Evolutionary conservation across 30 jellyfish, hydroid and myxozoan species (phyloP), one percentile per base, ranked within the genome.

Genomic region (Cassiopea xamachana): DNA sequence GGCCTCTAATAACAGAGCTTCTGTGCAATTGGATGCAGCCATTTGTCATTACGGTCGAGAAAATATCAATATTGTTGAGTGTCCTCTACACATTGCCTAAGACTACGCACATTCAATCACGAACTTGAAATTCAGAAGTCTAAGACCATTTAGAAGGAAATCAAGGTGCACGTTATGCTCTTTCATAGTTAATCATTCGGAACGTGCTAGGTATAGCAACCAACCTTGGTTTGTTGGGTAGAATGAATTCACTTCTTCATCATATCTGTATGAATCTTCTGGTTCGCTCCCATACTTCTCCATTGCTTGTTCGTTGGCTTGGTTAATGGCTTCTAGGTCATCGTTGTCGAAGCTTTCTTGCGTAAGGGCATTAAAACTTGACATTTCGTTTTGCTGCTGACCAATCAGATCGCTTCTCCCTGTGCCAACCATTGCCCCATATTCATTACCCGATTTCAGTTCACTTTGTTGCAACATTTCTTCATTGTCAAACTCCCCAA

Each of bases 401-500:
- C 80, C 84, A 2, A 82, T 14, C 45, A 77, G n/a, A 55, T 69
- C 93, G 59, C 95, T 88, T 47, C 90, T 78, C 18, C 88, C 71
- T 14, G 49, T 71, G 16, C 90, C 95, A 44, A 62, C 48, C 19
- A 76, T 64, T 71, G 72, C 85, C 46, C 81, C 90, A 13, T 87
- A 82, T 7, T 71, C 80, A 13, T 74, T 75, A 15, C 77, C 94
- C 14, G 51, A 60, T 49, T 43, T 79, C 51, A 68, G 81, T 71
- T 88, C 89, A 46, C 95, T 88, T 19, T 88, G 84, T 58, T 55
- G 58, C 51, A 48, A 14, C 8, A 88, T 88, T 61, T 88, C 95
- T 2, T 88, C 90, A 51, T 88, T 79, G 82, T 88, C 95, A 67
- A 27, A 88, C 45, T 88, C 88, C 1, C 95, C 95, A 47, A 88